phyloP scores from a whole-genome alignment of 2,888 invertebrate species.

The Synergus gifuensis region DNA sequence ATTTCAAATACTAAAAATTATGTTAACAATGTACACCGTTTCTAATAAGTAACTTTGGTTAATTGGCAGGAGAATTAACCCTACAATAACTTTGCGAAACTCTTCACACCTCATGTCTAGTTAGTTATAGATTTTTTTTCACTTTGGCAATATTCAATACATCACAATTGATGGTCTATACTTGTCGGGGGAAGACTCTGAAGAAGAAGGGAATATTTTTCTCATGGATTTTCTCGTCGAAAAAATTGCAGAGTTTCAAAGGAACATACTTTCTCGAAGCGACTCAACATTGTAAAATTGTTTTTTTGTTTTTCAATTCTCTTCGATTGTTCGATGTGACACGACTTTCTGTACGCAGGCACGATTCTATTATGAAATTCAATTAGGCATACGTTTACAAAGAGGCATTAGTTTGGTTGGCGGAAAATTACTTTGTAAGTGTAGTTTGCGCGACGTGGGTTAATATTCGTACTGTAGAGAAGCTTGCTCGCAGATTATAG shows the following conservation, averaged over 20 bases:
- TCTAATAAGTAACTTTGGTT: background rate
- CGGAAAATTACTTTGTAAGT: constrained; percentile 39
- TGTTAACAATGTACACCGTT: no score
- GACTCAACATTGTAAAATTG: background rate
- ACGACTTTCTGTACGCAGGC: background rate
- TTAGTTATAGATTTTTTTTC: no score
- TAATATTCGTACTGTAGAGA: background rate
- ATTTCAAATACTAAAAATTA: no score
- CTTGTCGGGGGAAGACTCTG: background rate
- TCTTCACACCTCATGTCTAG: background rate
- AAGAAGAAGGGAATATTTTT: background rate
- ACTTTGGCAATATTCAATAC: background rate
- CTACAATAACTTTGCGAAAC: background rate
- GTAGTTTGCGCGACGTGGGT: constrained; percentile 8
- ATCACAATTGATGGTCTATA: background rate
- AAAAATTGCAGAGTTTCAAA: background rate
- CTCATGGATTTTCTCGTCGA: background rate
- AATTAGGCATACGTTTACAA: constrained; percentile 27
- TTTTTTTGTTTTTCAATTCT: background rate
- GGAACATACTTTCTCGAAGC: background rate
- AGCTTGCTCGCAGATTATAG: constrained; percentile 30
- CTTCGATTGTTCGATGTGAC: constrained; percentile 21
- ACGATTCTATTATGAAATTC: constrained; percentile 40
- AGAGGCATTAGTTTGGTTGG: constrained; percentile 31
- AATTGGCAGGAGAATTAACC: background rate